A percentile compares a stretch with the other conserved stretches of the same genome.
These are phyloP conservation scores for Heliconius cydno DNA, from an alignment of 2,888 invertebrate species.

Conservation along the genomic window DNA sequence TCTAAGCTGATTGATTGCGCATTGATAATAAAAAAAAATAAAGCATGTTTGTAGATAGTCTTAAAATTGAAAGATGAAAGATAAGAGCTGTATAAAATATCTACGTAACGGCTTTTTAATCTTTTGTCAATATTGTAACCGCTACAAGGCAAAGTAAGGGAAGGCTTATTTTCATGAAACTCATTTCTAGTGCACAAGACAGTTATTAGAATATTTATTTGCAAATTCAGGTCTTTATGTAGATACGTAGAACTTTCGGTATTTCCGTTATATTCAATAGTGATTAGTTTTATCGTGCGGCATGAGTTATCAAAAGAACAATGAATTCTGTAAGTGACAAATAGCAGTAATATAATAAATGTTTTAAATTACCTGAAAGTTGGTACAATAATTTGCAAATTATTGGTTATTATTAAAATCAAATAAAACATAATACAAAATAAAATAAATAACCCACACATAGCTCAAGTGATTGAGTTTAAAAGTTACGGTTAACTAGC, in stretches of 20 bases:
- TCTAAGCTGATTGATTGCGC: not conserved
- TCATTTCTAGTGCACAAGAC: conserved; percentile 4
- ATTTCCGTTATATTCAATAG: not conserved
- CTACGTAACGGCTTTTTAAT: conserved; percentile 60
- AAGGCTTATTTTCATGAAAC: conserved; percentile 56
- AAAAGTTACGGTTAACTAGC: not conserved
- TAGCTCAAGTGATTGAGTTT: not conserved
- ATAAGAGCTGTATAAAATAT: conserved; percentile 63
- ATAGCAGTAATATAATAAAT: not conserved
- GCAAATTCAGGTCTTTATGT: not conserved
- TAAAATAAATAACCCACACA: not conserved
- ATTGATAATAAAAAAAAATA: conserved; percentile 2
- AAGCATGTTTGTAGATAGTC: conserved; percentile 48
- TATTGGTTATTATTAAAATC: not conserved
- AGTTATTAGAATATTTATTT: not conserved
- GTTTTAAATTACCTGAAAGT: not conserved
- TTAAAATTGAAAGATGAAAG: conserved; percentile 59
- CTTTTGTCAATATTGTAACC: conserved; percentile 74
- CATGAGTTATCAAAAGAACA: conserved; percentile 62
- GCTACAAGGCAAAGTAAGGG: conserved; percentile 57
- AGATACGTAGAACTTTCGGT: not conserved
- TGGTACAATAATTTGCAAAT: not conserved
- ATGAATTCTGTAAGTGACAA: conserved; percentile 75
- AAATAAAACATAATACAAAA: not conserved
- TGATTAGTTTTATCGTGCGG: conserved; percentile 5